A percentile compares a stretch with the other conserved stretches of the same genome.
Conservation (phyloP, 2,888 invertebrate species). For the Drosophila mercatorum region DNA sequence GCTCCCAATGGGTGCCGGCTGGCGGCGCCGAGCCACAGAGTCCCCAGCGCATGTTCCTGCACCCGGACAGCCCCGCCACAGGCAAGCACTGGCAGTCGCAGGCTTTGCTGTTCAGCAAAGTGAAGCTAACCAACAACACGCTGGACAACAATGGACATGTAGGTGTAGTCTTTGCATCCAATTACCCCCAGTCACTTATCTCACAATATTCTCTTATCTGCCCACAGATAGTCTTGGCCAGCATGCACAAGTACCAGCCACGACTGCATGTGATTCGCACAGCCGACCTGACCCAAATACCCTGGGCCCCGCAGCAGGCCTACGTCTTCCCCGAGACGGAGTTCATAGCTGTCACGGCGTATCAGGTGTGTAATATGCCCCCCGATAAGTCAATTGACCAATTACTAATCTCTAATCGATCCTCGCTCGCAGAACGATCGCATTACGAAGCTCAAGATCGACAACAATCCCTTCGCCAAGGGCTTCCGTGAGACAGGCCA, state of each 20-base stretch:
- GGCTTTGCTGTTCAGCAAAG: slow-evolving; percentile 90
- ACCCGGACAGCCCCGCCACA: slow-evolving; percentile 93
- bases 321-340: slow-evolving; percentile 91
- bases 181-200: slow-evolving; percentile 22
- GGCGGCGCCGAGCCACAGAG: slow-evolving; percentile 94
- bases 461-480: slow-evolving; percentile 96
- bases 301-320: slow-evolving; percentile 89
- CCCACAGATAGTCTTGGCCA: slow-evolving; percentile 92
- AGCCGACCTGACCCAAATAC: slow-evolving; percentile 88
- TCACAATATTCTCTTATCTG: slow-evolving; percentile 60
- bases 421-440: slow-evolving; percentile 88
- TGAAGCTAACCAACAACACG: slow-evolving; percentile 94
- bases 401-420: slow-evolving; percentile 33
- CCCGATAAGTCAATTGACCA: slow-evolving; percentile 11
- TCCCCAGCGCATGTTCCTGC: slow-evolving; percentile 91
- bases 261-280: slow-evolving; percentile 93
- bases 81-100: slow-evolving; percentile 95
- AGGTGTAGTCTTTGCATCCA: slow-evolving; percentile 83
- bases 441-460: slow-evolving; percentile 95
- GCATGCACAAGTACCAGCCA: slow-evolving; percentile 98
- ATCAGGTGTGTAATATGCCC: slow-evolving; percentile 88
- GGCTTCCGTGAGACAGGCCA: slow-evolving; percentile 95
- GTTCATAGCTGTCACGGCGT: slow-evolving; percentile 98
- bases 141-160: slow-evolving; percentile 91
- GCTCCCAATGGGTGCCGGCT: slow-evolving; percentile 93